Conservation (phyloP, 2,797 vertebrate genomes). For the Malacoctenus gilli region DNA sequence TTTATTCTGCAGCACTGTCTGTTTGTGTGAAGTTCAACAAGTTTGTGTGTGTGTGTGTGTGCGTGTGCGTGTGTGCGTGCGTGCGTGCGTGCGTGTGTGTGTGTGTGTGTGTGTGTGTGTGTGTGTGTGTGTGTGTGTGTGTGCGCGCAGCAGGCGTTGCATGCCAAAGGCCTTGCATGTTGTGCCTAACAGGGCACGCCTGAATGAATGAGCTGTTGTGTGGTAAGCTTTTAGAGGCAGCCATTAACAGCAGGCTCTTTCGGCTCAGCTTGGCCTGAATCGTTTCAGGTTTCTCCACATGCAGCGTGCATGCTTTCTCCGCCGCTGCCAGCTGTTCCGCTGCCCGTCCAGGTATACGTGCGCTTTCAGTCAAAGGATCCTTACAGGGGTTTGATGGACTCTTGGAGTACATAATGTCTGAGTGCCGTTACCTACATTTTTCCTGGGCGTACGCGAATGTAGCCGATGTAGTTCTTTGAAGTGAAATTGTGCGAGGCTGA, state of each 20-base stretch:
- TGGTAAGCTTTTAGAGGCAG: slow-evolving; percentile 46
- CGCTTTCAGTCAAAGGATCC: background rate
- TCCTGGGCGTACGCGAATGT: too few species aligned
- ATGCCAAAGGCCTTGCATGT: slow-evolving; percentile 53
- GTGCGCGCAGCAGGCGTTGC: slow-evolving; percentile 14
- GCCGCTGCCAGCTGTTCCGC: background rate
- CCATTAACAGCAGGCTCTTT: slow-evolving; percentile 28
- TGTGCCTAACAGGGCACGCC: slow-evolving; percentile 41
- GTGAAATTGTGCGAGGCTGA: too few species aligned
- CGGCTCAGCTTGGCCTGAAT: slow-evolving; percentile 27
- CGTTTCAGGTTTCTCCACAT: slow-evolving; percentile 4
- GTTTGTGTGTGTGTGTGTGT: background rate
- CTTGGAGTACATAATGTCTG: background rate
- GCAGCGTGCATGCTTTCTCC: background rate
- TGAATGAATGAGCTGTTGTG: slow-evolving; percentile 47
- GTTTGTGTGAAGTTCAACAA: background rate
- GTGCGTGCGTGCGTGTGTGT: background rate
- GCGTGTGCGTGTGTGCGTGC: background rate
- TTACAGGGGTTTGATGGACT: slow-evolving; percentile 9
- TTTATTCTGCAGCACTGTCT: slow-evolving; percentile 7
- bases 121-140: background rate
- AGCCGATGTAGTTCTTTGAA: too few species aligned
- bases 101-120: background rate
- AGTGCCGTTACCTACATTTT: background rate
- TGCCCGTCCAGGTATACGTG: slow-evolving; percentile 3